phyloP scores from a whole-genome alignment of 2,113 vertebrate genomes.

The Atractosteus spatula region DNA sequence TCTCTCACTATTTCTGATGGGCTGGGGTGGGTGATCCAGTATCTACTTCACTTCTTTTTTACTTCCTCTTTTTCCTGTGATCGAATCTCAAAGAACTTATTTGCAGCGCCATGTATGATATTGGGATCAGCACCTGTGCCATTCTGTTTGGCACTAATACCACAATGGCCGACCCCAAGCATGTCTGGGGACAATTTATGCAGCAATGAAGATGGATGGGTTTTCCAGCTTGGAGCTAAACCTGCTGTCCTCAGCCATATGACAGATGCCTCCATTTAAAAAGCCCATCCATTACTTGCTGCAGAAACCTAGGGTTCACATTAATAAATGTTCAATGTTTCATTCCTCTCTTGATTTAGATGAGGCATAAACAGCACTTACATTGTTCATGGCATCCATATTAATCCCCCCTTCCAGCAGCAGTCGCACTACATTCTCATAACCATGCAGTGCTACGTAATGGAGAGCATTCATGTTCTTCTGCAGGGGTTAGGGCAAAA shows the following conservation, averaged over 20 bases:
- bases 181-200: no score
- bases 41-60: no score
- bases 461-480: conserved; percentile 79
- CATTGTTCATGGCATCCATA: conserved; percentile 64
- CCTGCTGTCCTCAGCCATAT: background rate
- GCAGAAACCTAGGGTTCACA: background rate
- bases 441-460: conserved; percentile 65
- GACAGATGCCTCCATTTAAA: background rate
- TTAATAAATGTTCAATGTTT: background rate
- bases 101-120: no score
- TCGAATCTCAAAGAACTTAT: no score
- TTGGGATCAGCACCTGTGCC: no score
- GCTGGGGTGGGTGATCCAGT: no score
- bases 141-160: no score
- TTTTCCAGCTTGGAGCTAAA: background rate
- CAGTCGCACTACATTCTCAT: conserved; percentile 54
- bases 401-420: conserved; percentile 70
- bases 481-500: conserved; percentile 42
- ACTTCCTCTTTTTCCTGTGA: no score
- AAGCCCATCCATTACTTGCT: conserved; percentile 6
- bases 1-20: no score
- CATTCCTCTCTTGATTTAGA: background rate
- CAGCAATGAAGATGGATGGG: conserved; percentile 5
- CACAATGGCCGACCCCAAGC: background rate
- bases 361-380: conserved; percentile 51